These are phyloP conservation scores for Ophiothrix spiculata DNA, from an alignment of 35 echinoderm and acorn worm species.

Conservation along the genomic window DNA sequence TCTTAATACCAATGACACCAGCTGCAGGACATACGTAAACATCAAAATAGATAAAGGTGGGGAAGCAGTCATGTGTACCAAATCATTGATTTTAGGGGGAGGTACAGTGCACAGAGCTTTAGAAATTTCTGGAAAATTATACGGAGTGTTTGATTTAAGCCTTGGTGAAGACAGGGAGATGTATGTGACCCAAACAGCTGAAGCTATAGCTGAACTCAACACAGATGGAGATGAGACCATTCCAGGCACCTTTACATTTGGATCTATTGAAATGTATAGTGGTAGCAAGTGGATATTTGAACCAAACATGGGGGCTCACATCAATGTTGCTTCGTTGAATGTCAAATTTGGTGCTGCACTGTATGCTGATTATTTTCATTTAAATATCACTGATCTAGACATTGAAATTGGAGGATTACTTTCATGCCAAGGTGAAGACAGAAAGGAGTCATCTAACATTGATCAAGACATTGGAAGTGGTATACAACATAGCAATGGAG, in stretches of 20 bases:
- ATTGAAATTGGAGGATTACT: slow-evolving; percentile 62
- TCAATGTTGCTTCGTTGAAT: slow-evolving; percentile 52
- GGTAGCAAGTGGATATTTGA: slow-evolving; percentile 66
- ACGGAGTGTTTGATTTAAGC: slow-evolving; percentile 65
- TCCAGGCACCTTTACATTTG: slow-evolving; percentile 74
- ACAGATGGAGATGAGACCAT: neutral
- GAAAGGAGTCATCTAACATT: slow-evolving; percentile 38
- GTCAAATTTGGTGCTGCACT: slow-evolving; percentile 71
- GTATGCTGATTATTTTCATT: slow-evolving; percentile 59
- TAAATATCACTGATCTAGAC: slow-evolving; percentile 41
- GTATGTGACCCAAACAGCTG: slow-evolving; percentile 58
- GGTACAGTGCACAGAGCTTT: slow-evolving; percentile 49
- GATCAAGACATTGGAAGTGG: slow-evolving; percentile 56
- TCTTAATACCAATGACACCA: slow-evolving; percentile 45
- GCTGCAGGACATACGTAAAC: slow-evolving; percentile 53
- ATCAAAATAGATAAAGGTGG: slow-evolving; percentile 58
- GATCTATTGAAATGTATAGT: slow-evolving; percentile 51
- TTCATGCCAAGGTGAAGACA: slow-evolving; percentile 40
- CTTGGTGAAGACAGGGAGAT: slow-evolving; percentile 63
- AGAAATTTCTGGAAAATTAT: slow-evolving; percentile 55
- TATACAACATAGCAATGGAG: neutral
- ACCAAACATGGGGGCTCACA: slow-evolving; percentile 60
- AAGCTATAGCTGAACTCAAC: slow-evolving; percentile 35
- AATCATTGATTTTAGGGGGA: slow-evolving; percentile 55
- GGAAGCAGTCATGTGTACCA: slow-evolving; percentile 54